Percentiles rank a stretch among this genome's conserved stretches.
phyloP scores from a whole-genome alignment of 1,140 invertebrate genomes.

The Bombus superbus region DNA sequence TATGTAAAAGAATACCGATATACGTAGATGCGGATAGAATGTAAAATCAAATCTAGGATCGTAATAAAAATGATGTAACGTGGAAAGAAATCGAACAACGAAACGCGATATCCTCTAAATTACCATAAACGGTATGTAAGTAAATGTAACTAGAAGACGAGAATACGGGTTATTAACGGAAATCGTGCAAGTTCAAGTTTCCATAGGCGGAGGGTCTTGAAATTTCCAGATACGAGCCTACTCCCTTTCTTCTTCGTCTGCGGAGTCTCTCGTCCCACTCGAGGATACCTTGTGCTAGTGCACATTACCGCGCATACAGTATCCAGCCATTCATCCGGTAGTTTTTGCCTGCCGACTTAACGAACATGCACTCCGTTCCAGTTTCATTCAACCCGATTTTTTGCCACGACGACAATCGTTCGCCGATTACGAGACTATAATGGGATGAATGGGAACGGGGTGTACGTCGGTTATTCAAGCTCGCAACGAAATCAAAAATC shows the following conservation, averaged over 20 bases:
- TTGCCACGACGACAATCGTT: constrained; percentile 33
- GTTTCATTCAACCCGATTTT: constrained; percentile 56
- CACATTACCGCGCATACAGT: not conserved
- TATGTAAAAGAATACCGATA: too few relatives aligned
- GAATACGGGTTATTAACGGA: not conserved
- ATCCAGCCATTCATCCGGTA: constrained; percentile 55
- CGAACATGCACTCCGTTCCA: constrained; percentile 53
- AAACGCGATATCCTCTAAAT: too few relatives aligned
- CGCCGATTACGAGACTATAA: constrained; percentile 33
- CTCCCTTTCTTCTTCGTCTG: constrained; percentile 40
- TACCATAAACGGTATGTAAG: not conserved
- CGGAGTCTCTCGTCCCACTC: not conserved
- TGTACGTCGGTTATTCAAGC: not conserved
- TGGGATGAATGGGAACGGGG: constrained; percentile 33
- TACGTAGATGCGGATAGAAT: too few relatives aligned
- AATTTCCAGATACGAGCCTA: constrained; percentile 29
- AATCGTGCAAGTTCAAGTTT: constrained; percentile 3
- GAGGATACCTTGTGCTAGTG: constrained; percentile 20
- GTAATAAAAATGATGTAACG: too few relatives aligned
- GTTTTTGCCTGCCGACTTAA: constrained; percentile 54
- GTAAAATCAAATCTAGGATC: too few relatives aligned
- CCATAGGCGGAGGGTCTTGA: not conserved
- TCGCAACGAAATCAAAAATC: not conserved
- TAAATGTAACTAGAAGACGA: not conserved
- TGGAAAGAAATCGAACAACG: too few relatives aligned